Conservation (phyloP, 2,888 invertebrate species). For the Ichneumoninae sp. region DNA sequence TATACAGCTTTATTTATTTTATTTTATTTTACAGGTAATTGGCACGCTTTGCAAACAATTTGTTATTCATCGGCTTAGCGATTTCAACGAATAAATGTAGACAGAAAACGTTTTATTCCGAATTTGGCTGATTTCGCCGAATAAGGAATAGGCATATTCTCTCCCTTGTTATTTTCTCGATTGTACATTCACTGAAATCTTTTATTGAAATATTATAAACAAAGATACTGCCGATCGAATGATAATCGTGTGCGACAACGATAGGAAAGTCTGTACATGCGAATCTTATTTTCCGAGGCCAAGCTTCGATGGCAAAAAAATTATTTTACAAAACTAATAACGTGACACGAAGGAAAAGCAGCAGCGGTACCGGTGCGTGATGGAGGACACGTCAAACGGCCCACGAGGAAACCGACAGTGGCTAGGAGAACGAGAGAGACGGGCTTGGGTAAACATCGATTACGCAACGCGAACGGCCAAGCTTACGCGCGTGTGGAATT, state of each 20-base stretch:
- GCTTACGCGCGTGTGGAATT: constrained; percentile 34
- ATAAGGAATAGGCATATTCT: constrained; percentile 42
- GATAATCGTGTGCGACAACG: constrained; percentile 33
- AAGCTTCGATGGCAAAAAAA: background rate
- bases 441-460: constrained; percentile 26
- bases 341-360: background rate
- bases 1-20: too few species aligned
- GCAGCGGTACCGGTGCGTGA: background rate
- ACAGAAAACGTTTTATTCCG: constrained; percentile 19
- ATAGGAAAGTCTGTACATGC: constrained; percentile 7
- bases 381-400: constrained; percentile 5
- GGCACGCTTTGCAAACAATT: background rate
- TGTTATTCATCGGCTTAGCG: background rate
- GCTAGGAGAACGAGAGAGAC: constrained; percentile 20
- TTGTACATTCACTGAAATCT: background rate
- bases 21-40: background rate
- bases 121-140: constrained; percentile 6
- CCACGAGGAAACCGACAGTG: constrained; percentile 9
- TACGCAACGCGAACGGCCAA: constrained; percentile 12
- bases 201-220: background rate
- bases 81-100: constrained; percentile 2
- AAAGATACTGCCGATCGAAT: constrained; percentile 5
- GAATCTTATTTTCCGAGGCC: background rate
- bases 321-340: background rate
- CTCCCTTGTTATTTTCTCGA: constrained; percentile 15